Evolutionary conservation across 2,888 invertebrate genomes (phyloP), one percentile per base, ranked within the genome.

Genomic region (Achlya flavicornis): DNA sequence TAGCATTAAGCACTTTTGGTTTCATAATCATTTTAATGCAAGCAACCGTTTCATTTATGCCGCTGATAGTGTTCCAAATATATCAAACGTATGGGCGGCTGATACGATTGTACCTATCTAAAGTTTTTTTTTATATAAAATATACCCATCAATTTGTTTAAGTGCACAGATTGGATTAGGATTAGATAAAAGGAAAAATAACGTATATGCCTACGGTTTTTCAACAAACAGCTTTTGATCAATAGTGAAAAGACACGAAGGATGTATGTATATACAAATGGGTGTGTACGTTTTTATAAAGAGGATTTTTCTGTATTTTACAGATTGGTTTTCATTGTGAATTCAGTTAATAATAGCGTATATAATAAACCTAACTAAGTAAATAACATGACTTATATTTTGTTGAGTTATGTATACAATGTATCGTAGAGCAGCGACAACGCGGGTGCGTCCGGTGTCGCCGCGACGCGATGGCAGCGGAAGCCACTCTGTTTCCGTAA

Each of bases 391-490:
- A 14, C 26, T 53, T 53, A 53, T n/a, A n/a, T n/a, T 53, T 53
- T 19, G 19, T 53, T 53, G 53, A 53, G 53, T 53, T 19, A 53
- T 26, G 53, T 53, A 10, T n/a, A 53, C n/a, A 53, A 53, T 53
- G 7, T 19, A 16, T 53, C 53, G 53, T 53, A 53, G 53, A 53
- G 53, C 10, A 19, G 57, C 70, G 68, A 64, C 41, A 64, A 59
- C 67, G 69, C 59, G 65, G 58, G 60, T 63, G 70, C 76, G 70
- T 84, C 84, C 81, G 82, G 79, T 71, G 70, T 78, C 74, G 68
- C 65, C 66, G 66, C 32, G 19, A 53, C 26, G 26, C 26, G n/a
- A n/a, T 2, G 26, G 2, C 61, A 63, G 43, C 76, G 80, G 77
- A 79, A 78, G 70, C 61, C 66, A 61, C 65, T 64, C 69, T 69